phyloP scores from a whole-genome alignment of 1,140 invertebrate species.

The Formica selysi region DNA sequence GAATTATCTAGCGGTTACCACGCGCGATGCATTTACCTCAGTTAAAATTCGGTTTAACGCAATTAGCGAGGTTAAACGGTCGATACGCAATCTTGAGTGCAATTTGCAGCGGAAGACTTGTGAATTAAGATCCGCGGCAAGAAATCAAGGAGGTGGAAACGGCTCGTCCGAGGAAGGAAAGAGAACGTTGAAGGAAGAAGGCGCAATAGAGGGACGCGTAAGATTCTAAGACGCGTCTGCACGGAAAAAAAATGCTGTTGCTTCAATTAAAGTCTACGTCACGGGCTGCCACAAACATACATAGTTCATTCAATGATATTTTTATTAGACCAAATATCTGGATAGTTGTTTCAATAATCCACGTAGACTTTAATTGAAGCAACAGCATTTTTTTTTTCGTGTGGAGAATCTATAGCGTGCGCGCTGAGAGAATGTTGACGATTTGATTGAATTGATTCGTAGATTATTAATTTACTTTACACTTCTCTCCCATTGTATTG shows the following conservation, averaged over 20 bases:
- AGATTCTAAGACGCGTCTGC: neutral
- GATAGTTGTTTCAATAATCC: no score
- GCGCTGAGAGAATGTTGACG: neutral
- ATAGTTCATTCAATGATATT: no score
- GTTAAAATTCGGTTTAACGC: constrained; percentile 62
- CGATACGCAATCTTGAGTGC: constrained; percentile 48
- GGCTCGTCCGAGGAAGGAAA: constrained; percentile 1
- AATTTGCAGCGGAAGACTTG: constrained; percentile 55
- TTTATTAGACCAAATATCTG: no score
- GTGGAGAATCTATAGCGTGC: neutral
- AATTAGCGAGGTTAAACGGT: constrained; percentile 71
- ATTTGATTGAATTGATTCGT: neutral
- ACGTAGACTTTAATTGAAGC: no score
- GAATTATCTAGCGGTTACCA: constrained; percentile 50
- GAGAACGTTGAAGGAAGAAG: constrained; percentile 4
- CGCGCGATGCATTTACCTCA: constrained; percentile 34
- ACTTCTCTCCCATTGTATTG: neutral
- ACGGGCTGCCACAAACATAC: no score
- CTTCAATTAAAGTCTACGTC: no score
- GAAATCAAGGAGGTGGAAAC: constrained; percentile 9
- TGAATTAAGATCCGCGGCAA: constrained; percentile 33
- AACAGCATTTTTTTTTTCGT: no score
- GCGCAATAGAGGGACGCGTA: neutral
- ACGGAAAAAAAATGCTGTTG: no score
- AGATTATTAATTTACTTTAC: neutral